A percentile compares a stretch with the other conserved stretches of the same genome.
Conservation (phyloP, 2,888 invertebrate genomes). For the Bugulina stolonifera region DNA sequence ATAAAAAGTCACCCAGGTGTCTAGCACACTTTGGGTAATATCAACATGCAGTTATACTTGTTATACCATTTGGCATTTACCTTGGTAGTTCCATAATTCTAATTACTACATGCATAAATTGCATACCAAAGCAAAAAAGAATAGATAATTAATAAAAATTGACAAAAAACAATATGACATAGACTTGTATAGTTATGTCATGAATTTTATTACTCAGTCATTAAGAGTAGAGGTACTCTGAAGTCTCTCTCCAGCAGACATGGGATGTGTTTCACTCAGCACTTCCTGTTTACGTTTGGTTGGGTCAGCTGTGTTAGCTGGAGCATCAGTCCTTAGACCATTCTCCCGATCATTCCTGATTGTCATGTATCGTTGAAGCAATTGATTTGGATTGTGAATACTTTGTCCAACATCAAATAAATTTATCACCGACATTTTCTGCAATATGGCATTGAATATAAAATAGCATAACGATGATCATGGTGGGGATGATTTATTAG, state of each 20-base stretch:
- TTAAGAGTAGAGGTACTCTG: not conserved
- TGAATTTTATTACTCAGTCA: not conserved
- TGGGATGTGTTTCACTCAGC: not conserved
- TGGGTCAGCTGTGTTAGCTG: constrained; percentile 15
- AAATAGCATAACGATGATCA: not conserved
- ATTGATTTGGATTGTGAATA: constrained; percentile 42
- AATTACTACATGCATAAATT: no score
- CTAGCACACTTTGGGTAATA: no score
- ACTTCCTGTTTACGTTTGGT: not conserved
- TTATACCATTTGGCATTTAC: no score
- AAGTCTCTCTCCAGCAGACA: constrained; percentile 14
- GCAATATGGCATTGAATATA: constrained; percentile 13
- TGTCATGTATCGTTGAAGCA: constrained; percentile 44
- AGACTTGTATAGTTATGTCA: no score
- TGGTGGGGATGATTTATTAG: no score
- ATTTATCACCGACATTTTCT: constrained; percentile 49
- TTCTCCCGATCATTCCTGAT: constrained; percentile 34
- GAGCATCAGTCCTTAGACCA: not conserved
- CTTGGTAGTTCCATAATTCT: no score
- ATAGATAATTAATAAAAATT: no score
- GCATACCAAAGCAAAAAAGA: no score
- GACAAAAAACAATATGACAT: no score
- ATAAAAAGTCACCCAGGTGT: no score
- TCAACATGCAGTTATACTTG: no score
- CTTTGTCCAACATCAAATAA: constrained; percentile 49